Conservation (phyloP, 2,888 invertebrate species). For the Scaptomyza parva region DNA sequence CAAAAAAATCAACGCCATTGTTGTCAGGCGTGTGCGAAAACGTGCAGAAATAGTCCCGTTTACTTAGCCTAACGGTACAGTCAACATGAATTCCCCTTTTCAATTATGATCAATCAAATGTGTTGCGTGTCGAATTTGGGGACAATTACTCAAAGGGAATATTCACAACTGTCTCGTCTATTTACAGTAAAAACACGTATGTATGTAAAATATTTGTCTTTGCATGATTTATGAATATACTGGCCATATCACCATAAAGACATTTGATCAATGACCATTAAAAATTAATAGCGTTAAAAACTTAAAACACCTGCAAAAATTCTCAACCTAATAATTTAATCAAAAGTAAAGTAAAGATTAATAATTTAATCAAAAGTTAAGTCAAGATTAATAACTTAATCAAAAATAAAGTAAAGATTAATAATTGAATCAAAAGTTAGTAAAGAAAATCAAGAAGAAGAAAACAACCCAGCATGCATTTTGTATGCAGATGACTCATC, state of each 20-base stretch:
- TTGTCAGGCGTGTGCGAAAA: constrained; percentile 67
- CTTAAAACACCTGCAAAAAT: constrained; percentile 53
- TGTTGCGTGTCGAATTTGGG: neutral
- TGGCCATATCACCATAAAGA: neutral
- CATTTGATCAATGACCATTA: constrained; percentile 39
- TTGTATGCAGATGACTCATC: constrained; percentile 35
- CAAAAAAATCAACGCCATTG: constrained; percentile 56
- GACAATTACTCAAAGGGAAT: constrained; percentile 24
- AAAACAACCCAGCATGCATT: neutral
- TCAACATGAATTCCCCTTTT: constrained; percentile 24
- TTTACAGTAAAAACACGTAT: neutral
- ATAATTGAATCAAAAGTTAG: too few species aligned
- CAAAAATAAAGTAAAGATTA: neutral
- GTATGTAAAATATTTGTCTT: neutral
- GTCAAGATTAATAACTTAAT: too few species aligned
- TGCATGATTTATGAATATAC: neutral
- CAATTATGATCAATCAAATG: constrained; percentile 50
- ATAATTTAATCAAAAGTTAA: too few species aligned
- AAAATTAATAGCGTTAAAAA: constrained; percentile 25
- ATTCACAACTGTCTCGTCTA: constrained; percentile 2
- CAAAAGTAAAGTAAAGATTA: constrained; percentile 1
- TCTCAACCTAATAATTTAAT: constrained; percentile 19
- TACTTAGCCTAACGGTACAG: neutral
- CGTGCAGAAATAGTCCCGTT: constrained; percentile 36
- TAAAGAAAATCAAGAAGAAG: neutral